Base-by-base conservation (phyloP, 2,797 vertebrate species). In the Octomys mimax region DNA sequence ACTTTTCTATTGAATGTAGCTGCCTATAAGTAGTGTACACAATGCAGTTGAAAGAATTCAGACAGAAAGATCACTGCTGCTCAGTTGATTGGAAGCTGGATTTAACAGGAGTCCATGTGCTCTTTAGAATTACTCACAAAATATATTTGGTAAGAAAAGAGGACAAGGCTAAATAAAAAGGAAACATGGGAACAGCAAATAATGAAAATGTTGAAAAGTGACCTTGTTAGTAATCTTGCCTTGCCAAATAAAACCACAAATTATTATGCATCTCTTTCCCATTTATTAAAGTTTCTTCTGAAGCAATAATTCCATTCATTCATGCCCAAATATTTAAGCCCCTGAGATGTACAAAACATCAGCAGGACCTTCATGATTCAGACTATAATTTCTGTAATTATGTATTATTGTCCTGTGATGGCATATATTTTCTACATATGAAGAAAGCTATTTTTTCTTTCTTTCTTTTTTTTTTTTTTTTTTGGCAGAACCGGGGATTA, bases 71-170 rank as follows among this genome's bases (percentile, higher is more conserved):
- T 49, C 28, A 62, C 33, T n/a, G 36, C n/a, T 66, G 79, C 19
- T 83, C 52, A 31, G 28, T 31, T 78, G 39, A 66, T 54, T 54
- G 87, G 73, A 31, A 94, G 33, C 2, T 79, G 19, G 6, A 83
- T 52, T 93, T 70, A 87, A 75, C 33, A 80, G 57, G 42, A 95
- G 33, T 68, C 26, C 6, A 14, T 33, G 24, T 77, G 42, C 7
- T 93, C 87, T 96, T 83, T 77, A 39, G 81, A 92, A 88, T 92
- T 82, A 71, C 64, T 57, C 82, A 94, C 81, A 81, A 95, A 96
- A 84, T 81, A 62, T 87, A 93, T 85, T 87, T 79, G 73, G 64
- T 88, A 86, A 92, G 39, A 66, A 95, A 96, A 87, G 81, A 62
- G 33, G 22, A 59, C 64, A 93, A 80, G 68, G 36, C 46, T 36